Evolutionary conservation across 2,888 invertebrate genomes (phyloP), one percentile per base, ranked within the genome.

Genomic region (Cryptosula pallasiana): DNA sequence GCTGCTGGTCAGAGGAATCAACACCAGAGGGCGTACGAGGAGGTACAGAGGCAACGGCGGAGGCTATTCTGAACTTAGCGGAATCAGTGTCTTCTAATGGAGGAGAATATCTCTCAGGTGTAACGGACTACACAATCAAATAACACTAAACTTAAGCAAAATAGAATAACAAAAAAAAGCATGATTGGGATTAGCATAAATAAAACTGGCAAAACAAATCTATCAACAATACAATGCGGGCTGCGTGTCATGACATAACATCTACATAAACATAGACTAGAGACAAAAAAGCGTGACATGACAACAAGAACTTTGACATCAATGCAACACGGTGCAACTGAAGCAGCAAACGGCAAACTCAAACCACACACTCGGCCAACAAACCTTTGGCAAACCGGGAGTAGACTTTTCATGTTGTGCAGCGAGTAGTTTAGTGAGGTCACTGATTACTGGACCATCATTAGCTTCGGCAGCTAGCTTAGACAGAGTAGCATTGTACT

Each of bases 361-460:
- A 45, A 45, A 45, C 20, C 45, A 45, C 45, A 45, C 45, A 45
- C 20, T 20, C 20, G 45, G 5, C 63, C 5, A 32, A 63, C 63
- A 25, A 27, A 63, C 63, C 63, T 63, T 63, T 5, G 27, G 27
- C 20, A 63, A 20, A 29, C 63, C 63, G 2, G 34, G 63, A n/a
- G n/a, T n/a, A 29, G 63, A 63, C 9, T 63, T 63, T 25, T 20
- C 32, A 32, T 34, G 32, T 63, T 63, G 16, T 27, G 34, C 63
- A 34, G 63, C 63, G 2, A 63, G 27, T n/a, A 63, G 34, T 34
- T 63, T 63, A 32, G 63, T 63, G 2, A 63, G 32, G 27, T 63
- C 63, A 32, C 63, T 63, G 27, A 63, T 63, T 25, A 63, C 32
- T 9, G 63, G 63, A 13, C 63, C 63, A 63, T 63, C 63, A 5